Evolutionary conservation across 2,113 vertebrate genomes (phyloP).

Genomic region (Talpa occidentalis): DNA sequence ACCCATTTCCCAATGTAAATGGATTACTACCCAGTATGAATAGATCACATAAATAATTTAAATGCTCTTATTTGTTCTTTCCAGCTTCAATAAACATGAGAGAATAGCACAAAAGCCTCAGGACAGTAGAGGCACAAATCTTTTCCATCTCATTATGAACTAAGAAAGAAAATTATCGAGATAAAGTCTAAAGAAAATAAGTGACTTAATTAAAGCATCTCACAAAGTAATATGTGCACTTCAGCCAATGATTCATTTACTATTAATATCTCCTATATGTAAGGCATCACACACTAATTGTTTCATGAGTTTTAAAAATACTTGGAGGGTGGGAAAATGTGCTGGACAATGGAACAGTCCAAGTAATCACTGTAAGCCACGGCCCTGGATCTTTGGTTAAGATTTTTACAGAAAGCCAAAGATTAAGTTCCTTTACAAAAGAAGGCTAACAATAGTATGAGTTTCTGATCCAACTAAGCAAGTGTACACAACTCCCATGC

Average conservation of each 20-base stretch:
- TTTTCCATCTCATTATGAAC: slow-evolving; percentile 48
- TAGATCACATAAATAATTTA: not conserved
- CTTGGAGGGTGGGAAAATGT: not conserved
- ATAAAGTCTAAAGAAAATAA: slow-evolving; percentile 43
- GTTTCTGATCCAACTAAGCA: slow-evolving; percentile 71
- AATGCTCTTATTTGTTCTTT: slow-evolving; percentile 30
- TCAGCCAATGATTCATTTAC: not conserved
- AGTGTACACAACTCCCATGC: slow-evolving; percentile 60
- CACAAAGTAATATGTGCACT: not conserved
- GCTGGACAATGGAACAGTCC: not conserved
- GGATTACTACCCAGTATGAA: not conserved
- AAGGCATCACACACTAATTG: not conserved
- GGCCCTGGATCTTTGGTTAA: slow-evolving; percentile 51
- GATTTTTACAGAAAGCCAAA: slow-evolving; percentile 55
- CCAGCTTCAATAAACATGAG: not conserved
- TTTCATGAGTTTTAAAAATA: slow-evolving; percentile 26
- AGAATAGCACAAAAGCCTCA: slow-evolving; percentile 31
- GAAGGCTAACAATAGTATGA: slow-evolving; percentile 66
- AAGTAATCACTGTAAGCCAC: not conserved
- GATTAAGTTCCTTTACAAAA: not conserved
- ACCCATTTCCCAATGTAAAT: slow-evolving; percentile 35
- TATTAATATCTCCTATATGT: not conserved
- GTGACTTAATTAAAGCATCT: slow-evolving; percentile 45
- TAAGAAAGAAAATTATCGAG: slow-evolving; percentile 48
- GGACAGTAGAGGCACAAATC: not conserved